Evolutionary conservation across 2,113 vertebrate genomes (phyloP).

Genomic region (Choloepus hoffmanni): DNA sequence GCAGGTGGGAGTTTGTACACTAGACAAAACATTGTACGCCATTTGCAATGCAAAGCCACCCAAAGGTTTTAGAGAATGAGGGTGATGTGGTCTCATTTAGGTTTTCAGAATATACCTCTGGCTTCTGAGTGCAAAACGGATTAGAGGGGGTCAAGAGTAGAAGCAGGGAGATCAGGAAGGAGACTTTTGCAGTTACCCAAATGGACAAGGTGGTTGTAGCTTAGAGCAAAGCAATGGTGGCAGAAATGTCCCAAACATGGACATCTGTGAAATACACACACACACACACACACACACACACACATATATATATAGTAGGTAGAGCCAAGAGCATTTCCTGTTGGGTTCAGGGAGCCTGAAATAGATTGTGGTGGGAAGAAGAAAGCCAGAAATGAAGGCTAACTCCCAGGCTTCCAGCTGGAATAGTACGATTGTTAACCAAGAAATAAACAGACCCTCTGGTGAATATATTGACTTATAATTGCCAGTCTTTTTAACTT

Average conservation of each 20-base stretch:
- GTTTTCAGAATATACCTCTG: background rate
- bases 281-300: rapidly evolving
- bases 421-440: background rate
- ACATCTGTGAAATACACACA: background rate
- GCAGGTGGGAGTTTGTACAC: too few relatives aligned
- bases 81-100: too few relatives aligned
- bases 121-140: background rate
- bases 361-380: background rate
- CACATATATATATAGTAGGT: too few relatives aligned
- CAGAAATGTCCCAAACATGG: background rate
- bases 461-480: background rate
- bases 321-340: background rate
- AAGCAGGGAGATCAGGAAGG: background rate
- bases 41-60: background rate
- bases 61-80: background rate
- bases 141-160: background rate
- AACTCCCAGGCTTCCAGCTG: background rate
- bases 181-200: background rate
- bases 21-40: background rate
- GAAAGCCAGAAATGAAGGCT: background rate
- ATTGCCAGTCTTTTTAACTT: background rate
- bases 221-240: too few relatives aligned
- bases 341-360: background rate
- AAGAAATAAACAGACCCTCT: background rate
- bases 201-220: rapidly evolving